Conservation (phyloP, 2,113 vertebrate species). For the Anthoscopus minutus region DNA sequence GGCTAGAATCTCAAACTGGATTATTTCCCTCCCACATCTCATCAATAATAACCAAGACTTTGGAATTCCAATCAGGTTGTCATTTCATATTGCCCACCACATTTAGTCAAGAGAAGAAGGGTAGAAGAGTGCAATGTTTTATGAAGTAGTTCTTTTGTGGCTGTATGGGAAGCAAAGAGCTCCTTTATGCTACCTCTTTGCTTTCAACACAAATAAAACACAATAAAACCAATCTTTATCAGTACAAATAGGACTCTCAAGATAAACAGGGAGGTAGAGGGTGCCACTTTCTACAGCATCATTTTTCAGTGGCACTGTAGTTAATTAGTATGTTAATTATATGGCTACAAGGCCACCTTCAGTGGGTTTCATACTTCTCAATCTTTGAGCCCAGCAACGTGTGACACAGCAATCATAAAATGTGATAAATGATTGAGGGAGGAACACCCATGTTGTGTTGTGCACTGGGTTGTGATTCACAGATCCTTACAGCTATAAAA, state of each 20-base stretch:
- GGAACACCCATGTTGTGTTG: not conserved
- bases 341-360: not conserved
- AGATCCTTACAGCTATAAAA: not conserved
- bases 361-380: not conserved
- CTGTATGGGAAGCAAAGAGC: not conserved
- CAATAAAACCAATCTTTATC: not conserved
- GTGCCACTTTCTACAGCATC: not conserved
- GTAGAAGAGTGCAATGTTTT: not conserved
- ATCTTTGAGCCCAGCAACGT: not conserved
- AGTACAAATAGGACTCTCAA: not conserved
- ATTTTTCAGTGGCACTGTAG: not conserved
- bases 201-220: not conserved
- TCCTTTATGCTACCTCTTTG: not conserved
- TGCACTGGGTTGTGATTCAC: not conserved
- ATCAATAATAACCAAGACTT: not conserved
- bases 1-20: not conserved
- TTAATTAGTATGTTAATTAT: not conserved
- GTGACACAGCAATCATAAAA: not conserved
- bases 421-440: not conserved
- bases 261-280: not conserved
- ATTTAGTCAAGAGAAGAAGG: not conserved
- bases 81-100: not conserved
- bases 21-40: not conserved
- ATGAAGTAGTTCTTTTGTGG: not conserved
- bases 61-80: not conserved